These are phyloP conservation scores for Graptemys geographica DNA, from an alignment of 2,797 vertebrate genomes.

Conservation along the genomic window DNA sequence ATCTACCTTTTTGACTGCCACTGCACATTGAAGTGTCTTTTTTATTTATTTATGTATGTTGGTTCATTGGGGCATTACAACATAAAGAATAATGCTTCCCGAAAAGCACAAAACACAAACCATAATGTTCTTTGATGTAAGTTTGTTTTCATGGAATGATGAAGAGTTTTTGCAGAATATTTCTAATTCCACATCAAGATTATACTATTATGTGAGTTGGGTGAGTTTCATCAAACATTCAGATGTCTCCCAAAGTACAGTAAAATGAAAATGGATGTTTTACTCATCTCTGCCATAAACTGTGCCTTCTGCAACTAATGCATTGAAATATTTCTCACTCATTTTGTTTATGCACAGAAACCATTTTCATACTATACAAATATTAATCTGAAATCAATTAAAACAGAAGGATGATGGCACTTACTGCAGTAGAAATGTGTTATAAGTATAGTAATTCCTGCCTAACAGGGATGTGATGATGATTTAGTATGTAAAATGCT, in stretches of 20 bases:
- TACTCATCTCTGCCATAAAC: not conserved
- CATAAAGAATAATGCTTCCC: not conserved
- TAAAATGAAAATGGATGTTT: not conserved
- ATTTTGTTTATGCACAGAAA: not conserved
- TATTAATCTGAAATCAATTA: constrained; percentile 16
- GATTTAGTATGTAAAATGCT: not conserved
- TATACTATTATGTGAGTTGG: not conserved
- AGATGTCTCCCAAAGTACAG: fast-evolving
- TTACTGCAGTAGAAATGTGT: not conserved
- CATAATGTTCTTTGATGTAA: not conserved
- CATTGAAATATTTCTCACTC: not conserved
- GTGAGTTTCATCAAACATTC: not conserved
- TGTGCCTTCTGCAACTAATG: constrained; percentile 1
- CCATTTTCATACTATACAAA: not conserved
- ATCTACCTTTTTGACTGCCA: not conserved
- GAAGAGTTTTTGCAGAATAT: not conserved
- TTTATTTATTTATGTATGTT: not conserved
- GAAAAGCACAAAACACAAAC: not conserved
- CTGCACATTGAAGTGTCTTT: not conserved
- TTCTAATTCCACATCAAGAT: not conserved
- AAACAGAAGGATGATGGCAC: not conserved
- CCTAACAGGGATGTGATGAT: not conserved
- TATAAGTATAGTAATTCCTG: not conserved
- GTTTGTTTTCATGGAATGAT: not conserved
- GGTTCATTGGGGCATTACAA: not conserved